A percentile compares a stretch with the other conserved stretches of the same genome.
Evolutionary conservation across 2,113 vertebrate genomes (phyloP).

Genomic region (Edolisoma coerulescens): DNA sequence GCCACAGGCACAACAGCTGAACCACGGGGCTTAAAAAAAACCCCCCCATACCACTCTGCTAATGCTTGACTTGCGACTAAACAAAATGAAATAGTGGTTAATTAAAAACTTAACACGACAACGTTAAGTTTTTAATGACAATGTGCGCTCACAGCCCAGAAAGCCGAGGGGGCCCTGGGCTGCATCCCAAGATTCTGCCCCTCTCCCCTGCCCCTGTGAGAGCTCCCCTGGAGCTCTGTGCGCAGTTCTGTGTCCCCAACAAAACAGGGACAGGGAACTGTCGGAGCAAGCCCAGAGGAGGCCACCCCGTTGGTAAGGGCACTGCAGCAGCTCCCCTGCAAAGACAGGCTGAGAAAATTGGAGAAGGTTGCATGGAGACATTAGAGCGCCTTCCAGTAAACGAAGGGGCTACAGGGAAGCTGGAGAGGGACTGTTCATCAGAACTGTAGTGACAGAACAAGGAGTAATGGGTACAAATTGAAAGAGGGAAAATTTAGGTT

Average conservation of each 20-base stretch:
- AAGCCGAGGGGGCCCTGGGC: background rate
- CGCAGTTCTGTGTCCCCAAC: accelerated
- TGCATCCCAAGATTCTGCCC: background rate
- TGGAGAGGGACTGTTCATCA: background rate
- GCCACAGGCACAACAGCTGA: background rate
- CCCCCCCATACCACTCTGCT: accelerated
- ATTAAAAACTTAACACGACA: no score
- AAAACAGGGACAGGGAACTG: accelerated
- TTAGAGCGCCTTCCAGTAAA: background rate
- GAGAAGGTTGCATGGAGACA: background rate
- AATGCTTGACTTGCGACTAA: no score
- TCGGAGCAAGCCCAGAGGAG: background rate
- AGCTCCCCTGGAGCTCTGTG: accelerated
- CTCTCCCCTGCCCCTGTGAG: background rate
- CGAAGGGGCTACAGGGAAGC: background rate
- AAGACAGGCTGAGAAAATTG: background rate
- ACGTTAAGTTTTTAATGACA: no score
- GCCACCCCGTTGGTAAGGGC: background rate
- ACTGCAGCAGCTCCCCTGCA: background rate
- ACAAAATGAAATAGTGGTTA: background rate
- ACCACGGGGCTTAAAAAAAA: background rate
- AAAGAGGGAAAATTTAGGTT: background rate
- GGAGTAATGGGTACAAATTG: accelerated
- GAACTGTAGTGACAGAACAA: accelerated
- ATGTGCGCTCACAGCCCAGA: accelerated